These are phyloP conservation scores for Cynocephalus volans DNA, from an alignment of 2,113 vertebrate species.

Conservation along the genomic window DNA sequence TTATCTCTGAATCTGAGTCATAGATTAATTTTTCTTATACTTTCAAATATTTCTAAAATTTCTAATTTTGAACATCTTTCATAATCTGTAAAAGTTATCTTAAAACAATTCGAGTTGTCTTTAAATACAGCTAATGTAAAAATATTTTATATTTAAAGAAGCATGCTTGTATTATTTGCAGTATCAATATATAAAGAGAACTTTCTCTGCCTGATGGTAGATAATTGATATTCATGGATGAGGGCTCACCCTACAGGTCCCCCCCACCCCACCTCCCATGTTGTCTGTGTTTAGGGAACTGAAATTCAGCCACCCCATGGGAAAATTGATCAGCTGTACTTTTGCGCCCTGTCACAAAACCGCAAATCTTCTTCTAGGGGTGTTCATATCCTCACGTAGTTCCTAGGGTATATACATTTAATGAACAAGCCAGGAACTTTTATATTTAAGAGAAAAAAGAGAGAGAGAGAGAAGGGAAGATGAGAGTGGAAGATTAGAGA, in stretches of 20 bases:
- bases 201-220: not conserved
- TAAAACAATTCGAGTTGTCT: not conserved
- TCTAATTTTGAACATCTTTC: constrained; percentile 35
- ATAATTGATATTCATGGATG: not conserved
- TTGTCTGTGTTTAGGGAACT: not conserved
- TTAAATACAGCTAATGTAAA: not conserved
- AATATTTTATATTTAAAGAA: constrained; percentile 53
- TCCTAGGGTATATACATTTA: not conserved
- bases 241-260: not conserved
- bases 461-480: not conserved
- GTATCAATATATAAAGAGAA: not conserved
- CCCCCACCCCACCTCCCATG: not conserved
- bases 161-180: not conserved
- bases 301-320: not conserved
- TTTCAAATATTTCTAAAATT: constrained; percentile 55
- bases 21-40: not conserved
- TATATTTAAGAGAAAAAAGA: not conserved
- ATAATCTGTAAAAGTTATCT: constrained; percentile 4
- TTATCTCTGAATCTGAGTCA: constrained; percentile 18
- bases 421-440: not conserved
- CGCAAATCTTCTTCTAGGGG: not conserved
- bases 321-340: not conserved
- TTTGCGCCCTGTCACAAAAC: too few relatives aligned
- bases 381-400: not conserved
- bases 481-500: not conserved